Base-by-base conservation (phyloP, 2,797 vertebrate species). In the Pachyuromys duprasi region DNA sequence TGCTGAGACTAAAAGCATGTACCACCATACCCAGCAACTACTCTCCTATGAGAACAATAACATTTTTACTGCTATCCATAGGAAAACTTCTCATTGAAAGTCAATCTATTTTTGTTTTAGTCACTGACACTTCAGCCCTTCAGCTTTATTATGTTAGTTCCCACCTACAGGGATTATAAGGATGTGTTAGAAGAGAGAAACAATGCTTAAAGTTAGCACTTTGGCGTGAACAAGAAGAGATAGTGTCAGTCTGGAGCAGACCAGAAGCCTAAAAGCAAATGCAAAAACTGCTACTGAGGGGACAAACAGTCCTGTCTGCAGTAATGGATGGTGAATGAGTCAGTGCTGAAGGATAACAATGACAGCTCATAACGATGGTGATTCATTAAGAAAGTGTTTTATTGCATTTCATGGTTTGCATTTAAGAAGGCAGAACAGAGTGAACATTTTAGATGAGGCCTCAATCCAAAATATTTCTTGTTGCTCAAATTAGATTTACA, bases 401-500 rank as follows among this genome's bases (percentile, higher is more conserved):
- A 36, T 63, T 89, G 63, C 33, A 84, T 95, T 90, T 45, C 2
- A 20, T 75, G 75, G 53, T 33, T 15, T 86, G 79, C 15, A 36
- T 60, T 94, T 82, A 78, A 75, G 67, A 89, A 88, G 49, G 36
- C 3, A 55, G 84, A 49, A n/a, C 15, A 82, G 67, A 57, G 1
- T 31, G 45, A 94, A 42, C 26, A n/a, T 79, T 90, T 84, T 93
- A 67, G 67, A 93, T 36, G 88, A 69, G 57, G 63, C 93, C 53
- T 89, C 45, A 62, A 45, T 76, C 88, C 72, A 57, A 86, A 91
- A 83, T 84, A 95, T 89, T 95, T 81, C 62, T 2, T 88, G 60
- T 83, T 95, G 18, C 55, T 94, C 65, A 92, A 93, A 94, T 93
- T 86, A 92, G 87, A 75, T 87, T 79, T 86, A 36, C 13, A 69